These are phyloP conservation scores for Trichogramma dendrolimi DNA, from an alignment of 2,888 invertebrate species.

Conservation along the genomic window DNA sequence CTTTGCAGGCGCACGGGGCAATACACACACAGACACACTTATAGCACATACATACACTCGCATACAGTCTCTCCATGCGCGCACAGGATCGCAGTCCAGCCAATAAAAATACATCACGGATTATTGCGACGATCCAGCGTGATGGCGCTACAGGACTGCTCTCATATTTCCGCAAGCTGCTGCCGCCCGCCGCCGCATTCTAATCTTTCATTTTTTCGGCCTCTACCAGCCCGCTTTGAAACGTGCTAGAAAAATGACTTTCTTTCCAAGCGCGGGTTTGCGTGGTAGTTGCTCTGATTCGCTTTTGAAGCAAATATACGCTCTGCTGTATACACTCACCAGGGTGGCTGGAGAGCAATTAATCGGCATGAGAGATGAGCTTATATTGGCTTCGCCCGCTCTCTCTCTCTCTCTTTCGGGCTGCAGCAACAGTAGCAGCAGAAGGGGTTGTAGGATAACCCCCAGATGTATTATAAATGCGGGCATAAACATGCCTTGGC, in stretches of 20 bases:
- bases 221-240: not conserved
- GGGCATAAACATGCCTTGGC: slow-evolving; percentile 52
- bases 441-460: slow-evolving; percentile 39
- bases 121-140: slow-evolving; percentile 20
- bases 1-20: not conserved
- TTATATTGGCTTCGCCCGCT: too few species aligned
- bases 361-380: slow-evolving; percentile 26
- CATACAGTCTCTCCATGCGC: not conserved
- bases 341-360: slow-evolving; percentile 12
- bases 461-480: slow-evolving; percentile 47
- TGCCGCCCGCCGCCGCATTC: too few species aligned
- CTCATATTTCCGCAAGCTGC: too few species aligned
- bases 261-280: not conserved
- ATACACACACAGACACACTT: too few species aligned
- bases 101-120: slow-evolving; percentile 32
- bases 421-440: slow-evolving; percentile 29
- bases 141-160: too few species aligned
- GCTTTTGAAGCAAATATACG: slow-evolving; percentile 14
- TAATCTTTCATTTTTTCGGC: too few species aligned
- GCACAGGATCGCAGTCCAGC: slow-evolving; percentile 9
- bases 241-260: slow-evolving; percentile 14
- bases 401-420: not conserved
- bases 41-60: too few species aligned
- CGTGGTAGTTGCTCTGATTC: slow-evolving; percentile 11
- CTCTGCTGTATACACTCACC: too few species aligned